Evolutionary conservation across 2,888 invertebrate genomes (phyloP), one percentile per base, ranked within the genome.

Genomic region (Ophion ventricosus): DNA sequence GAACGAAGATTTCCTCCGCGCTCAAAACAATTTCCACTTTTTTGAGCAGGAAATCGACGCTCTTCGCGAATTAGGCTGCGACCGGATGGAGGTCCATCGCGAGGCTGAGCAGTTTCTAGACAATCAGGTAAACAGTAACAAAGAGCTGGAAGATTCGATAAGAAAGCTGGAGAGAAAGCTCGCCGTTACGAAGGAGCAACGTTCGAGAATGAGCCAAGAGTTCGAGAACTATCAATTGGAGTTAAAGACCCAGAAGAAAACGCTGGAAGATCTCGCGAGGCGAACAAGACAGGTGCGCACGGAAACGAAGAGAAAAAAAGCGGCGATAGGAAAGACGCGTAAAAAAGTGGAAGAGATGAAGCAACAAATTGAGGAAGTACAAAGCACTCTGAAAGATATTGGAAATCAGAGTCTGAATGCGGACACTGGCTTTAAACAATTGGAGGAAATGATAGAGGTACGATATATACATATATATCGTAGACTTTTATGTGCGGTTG

Each of bases 21-120:
- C 4, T 49, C 17, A 0, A 49, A 49, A 3, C 4, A 17, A 17
- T 49, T 49, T 11, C 17, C 14, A 72, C 10, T 23, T 43, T 49
- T 20, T 14, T 73, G 87, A 89, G 0, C 85, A 95, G 95, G 95
- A 95, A 84, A 95, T 95, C 40, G 94, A 94, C 70, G 92, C 93
- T 0, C 88, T 95, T 23, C 94, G 94, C 0, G 91, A 92, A 5
- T 94, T 94, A 40, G 93, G 93, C 0, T 93, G 94, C 82, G 94
- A 94, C 29, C 91, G 95, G 77, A 93, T 94, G 81, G 95, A 95
- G 84, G 91, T 93, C 54, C 93, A 95, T 54, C 94, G 95, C 80
- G 96, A 96, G 89, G 94, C 95, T 85, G 95, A 95, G 86, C 91
- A 93, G 29, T 96, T 96, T 93, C 93, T 95, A 75, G 93, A 94